A percentile compares a stretch with the other conserved stretches of the same genome.
phyloP scores from a whole-genome alignment of 1,140 invertebrate genomes.

The Macrocentrus cingulum region DNA sequence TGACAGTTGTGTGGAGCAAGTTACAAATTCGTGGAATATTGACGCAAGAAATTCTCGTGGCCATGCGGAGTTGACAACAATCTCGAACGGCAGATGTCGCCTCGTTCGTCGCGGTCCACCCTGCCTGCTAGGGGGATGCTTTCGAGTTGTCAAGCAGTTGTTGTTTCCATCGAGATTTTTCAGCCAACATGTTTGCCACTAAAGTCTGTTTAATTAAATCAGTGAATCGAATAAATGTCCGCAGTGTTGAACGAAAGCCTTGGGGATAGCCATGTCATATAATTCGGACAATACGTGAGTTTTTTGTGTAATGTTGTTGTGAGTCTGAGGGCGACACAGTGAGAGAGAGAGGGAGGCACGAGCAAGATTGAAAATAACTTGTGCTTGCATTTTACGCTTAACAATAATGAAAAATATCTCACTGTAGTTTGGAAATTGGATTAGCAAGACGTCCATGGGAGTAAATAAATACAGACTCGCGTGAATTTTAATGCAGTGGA shows the following conservation, averaged over 20 bases:
- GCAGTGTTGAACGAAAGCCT: not conserved
- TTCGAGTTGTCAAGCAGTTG: slow-evolving; percentile 28
- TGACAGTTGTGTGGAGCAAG: too few relatives aligned
- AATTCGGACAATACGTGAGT: not conserved
- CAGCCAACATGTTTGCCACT: slow-evolving; percentile 1
- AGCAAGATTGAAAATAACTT: not conserved
- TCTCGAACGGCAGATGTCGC: slow-evolving; percentile 41
- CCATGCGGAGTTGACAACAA: slow-evolving; percentile 34
- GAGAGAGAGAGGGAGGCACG: not conserved
- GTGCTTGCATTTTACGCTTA: too few relatives aligned
- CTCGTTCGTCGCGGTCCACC: slow-evolving; percentile 43
- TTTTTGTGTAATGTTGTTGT: slow-evolving; percentile 10
- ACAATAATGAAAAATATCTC: too few relatives aligned
- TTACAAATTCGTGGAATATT: slow-evolving; percentile 31
- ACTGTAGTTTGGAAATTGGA: slow-evolving; percentile 10
- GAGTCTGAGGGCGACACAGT: not conserved
- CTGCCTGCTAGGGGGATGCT: slow-evolving; percentile 31
- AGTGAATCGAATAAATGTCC: not conserved
- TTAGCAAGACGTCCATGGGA: not conserved
- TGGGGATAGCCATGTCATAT: not conserved
- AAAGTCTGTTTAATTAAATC: not conserved
- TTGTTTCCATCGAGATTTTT: slow-evolving; percentile 20
- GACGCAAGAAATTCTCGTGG: slow-evolving; percentile 36
- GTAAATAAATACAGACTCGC: slow-evolving; percentile 7
- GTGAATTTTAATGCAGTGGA: slow-evolving; percentile 19